A percentile compares a stretch with the other conserved stretches of the same genome.
phyloP scores from a whole-genome alignment of 2,888 invertebrate species.

The Celastrina argiolus region DNA sequence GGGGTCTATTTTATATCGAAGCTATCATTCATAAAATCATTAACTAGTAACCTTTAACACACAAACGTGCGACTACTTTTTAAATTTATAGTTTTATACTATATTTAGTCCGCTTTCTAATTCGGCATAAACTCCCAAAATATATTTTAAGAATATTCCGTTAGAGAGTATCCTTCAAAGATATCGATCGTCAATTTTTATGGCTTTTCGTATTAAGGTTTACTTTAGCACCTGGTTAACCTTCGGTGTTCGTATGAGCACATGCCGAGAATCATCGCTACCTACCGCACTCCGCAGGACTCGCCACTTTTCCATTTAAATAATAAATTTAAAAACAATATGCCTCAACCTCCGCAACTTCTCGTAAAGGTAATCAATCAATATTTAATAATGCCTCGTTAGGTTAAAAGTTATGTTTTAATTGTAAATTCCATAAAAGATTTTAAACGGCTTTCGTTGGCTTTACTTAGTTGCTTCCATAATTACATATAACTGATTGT shows the following conservation, averaged over 20 bases:
- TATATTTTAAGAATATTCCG: neutral
- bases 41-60: too few species aligned
- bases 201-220: slow-evolving; percentile 58
- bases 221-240: slow-evolving; percentile 70
- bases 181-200: slow-evolving; percentile 49
- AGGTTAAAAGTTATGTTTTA: neutral
- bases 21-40: too few species aligned
- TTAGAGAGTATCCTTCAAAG: slow-evolving; percentile 21
- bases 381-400: slow-evolving; percentile 12
- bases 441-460: neutral
- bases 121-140: neutral
- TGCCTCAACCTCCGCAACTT: slow-evolving; percentile 4
- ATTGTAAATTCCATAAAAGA: neutral
- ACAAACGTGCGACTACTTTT: too few species aligned
- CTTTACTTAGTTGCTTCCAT: neutral
- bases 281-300: slow-evolving; percentile 71
- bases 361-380: slow-evolving; percentile 12
- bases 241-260: slow-evolving; percentile 46
- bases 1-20: too few species aligned
- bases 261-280: slow-evolving; percentile 46
- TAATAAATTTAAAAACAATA: slow-evolving; percentile 11
- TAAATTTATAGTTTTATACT: too few species aligned
- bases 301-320: slow-evolving; percentile 24
- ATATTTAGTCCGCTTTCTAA: too few species aligned
- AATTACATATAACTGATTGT: too few species aligned